Evolutionary conservation across 2,797 vertebrate species (phyloP).

Genomic region (Pristis pectinata): DNA sequence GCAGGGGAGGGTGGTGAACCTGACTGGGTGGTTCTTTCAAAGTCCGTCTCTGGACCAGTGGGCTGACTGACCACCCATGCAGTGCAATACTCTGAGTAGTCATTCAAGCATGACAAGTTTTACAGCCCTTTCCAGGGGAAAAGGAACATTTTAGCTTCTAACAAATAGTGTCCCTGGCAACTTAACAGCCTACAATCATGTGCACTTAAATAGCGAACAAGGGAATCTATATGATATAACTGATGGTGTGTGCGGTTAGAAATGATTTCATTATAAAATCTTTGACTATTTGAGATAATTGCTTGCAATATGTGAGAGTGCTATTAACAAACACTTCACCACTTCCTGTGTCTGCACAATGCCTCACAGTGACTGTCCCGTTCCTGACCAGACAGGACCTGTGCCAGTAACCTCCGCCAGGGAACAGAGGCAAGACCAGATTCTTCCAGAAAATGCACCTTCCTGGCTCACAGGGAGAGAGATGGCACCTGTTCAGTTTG

Average conservation of each 20-base stretch:
- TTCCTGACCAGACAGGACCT: conserved; percentile 30
- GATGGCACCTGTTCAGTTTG: background rate
- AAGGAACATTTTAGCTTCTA: background rate
- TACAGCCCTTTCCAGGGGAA: background rate
- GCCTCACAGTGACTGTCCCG: background rate
- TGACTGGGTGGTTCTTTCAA: background rate
- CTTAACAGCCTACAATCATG: background rate
- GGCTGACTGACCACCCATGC: background rate
- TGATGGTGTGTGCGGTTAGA: conserved; percentile 9
- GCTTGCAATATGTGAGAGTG: conserved; percentile 26
- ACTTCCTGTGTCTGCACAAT: conserved; percentile 35
- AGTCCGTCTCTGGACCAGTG: background rate
- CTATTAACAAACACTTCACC: conserved; percentile 25
- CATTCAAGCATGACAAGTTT: background rate
- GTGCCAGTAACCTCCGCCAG: background rate
- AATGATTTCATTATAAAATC: conserved; percentile 32
- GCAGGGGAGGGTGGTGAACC: background rate
- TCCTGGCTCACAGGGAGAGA: background rate
- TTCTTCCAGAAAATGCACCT: background rate
- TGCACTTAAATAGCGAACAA: background rate
- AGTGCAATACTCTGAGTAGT: background rate
- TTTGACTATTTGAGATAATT: conserved; percentile 37
- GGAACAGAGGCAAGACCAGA: background rate
- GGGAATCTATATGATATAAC: conserved; percentile 20
- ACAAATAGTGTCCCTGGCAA: background rate